Conservation (phyloP, 2,797 vertebrate species). For the Tragelaphus oryx region DNA sequence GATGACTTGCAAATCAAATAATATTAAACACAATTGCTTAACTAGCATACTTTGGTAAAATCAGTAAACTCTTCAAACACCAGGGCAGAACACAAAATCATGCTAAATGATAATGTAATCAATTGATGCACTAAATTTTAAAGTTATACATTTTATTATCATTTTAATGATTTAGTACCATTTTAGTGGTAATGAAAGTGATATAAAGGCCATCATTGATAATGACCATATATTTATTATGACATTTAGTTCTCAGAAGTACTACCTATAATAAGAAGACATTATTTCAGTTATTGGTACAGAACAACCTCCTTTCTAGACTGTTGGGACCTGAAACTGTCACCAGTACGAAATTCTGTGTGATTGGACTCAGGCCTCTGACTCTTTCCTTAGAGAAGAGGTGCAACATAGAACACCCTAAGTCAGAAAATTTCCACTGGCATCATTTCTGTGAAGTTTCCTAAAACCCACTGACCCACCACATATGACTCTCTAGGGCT, state of each 20-base stretch:
- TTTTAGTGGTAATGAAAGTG: neutral
- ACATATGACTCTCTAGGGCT: neutral
- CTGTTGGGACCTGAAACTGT: neutral
- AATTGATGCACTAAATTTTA: neutral
- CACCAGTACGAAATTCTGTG: neutral
- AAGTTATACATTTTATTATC: neutral
- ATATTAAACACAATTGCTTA: neutral
- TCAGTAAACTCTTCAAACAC: neutral
- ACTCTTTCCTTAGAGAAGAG: neutral
- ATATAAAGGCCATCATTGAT: neutral
- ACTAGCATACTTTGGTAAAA: neutral
- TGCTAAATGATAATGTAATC: neutral
- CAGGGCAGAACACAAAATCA: neutral
- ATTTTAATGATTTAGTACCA: neutral
- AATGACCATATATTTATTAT: neutral
- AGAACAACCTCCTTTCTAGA: neutral
- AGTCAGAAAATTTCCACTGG: neutral
- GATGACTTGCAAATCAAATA: neutral
- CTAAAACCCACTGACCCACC: neutral
- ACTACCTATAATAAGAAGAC: neutral
- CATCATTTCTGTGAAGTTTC: neutral
- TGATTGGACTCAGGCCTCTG: neutral
- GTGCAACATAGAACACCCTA: neutral
- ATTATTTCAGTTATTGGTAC: neutral
- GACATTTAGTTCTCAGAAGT: neutral